phyloP scores from a whole-genome alignment of 2,113 vertebrate species.

The Lagenorhynchus albirostris region DNA sequence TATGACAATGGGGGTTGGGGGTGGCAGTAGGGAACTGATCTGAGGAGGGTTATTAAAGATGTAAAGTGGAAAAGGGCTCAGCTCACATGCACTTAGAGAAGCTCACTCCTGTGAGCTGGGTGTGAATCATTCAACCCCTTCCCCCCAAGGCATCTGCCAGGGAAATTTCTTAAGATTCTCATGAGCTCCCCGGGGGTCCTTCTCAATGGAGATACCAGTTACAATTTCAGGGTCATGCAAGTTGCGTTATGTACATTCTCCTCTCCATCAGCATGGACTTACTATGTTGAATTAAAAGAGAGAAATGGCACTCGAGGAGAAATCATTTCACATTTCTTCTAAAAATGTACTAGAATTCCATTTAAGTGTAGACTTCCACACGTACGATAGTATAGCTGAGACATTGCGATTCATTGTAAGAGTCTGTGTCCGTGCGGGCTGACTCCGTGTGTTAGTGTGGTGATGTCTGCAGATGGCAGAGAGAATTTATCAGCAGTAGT shows the following conservation, averaged over 20 bases:
- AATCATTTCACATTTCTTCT: background rate
- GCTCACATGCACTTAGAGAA: background rate
- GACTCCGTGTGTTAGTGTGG: too few species aligned
- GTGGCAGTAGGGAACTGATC: background rate
- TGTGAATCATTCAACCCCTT: background rate
- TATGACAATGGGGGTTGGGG: fast-evolving
- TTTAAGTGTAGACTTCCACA: background rate
- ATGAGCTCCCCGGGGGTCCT: background rate
- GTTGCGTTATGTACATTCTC: fast-evolving
- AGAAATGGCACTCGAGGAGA: background rate
- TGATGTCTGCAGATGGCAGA: background rate
- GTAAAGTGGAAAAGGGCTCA: background rate
- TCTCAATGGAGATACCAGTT: background rate
- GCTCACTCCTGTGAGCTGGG: background rate
- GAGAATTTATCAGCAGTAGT: background rate
- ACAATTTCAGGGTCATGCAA: fast-evolving
- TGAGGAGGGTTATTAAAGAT: background rate
- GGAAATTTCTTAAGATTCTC: background rate
- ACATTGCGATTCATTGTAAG: fast-evolving
- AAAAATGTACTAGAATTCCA: background rate
- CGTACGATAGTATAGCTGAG: background rate
- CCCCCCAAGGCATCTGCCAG: background rate
- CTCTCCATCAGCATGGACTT: background rate
- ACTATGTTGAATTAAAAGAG: background rate
- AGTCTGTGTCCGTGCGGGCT: background rate